These are phyloP conservation scores for Reticulitermes lucifugus DNA, from an alignment of 2,888 invertebrate genomes.

Conservation along the genomic window DNA sequence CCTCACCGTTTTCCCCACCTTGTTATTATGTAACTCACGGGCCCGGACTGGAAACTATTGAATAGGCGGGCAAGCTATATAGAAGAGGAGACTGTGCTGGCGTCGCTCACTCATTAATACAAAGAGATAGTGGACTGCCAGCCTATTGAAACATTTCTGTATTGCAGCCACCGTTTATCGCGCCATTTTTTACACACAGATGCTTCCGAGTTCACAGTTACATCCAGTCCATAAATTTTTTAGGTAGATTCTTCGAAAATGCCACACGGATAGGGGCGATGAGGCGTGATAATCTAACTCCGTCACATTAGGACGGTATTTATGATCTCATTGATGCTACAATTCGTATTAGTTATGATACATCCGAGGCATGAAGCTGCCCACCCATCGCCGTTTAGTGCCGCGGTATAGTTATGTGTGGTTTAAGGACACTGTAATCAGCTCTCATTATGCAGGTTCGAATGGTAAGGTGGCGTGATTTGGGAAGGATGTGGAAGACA, in stretches of 20 bases:
- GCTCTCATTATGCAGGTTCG: no score
- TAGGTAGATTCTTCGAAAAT: background rate
- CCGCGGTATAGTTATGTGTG: no score
- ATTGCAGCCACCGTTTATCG: constrained; percentile 26
- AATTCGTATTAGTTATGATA: no score
- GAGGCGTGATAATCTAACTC: no score
- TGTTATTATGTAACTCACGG: constrained; percentile 49
- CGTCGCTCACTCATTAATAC: background rate
- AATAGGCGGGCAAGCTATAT: constrained; percentile 11
- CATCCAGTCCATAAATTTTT: background rate
- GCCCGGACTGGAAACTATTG: constrained; percentile 8
- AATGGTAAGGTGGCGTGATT: no score
- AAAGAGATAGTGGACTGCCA: background rate
- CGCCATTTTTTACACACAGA: background rate
- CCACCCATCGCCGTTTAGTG: no score
- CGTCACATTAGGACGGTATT: no score
- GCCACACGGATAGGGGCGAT: no score
- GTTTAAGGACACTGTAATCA: no score
- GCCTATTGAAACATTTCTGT: constrained; percentile 4
- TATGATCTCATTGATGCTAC: no score
- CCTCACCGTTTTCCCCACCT: constrained; percentile 42
- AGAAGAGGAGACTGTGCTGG: background rate
- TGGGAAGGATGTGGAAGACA: no score
- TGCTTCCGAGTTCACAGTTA: background rate
- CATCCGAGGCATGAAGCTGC: no score